These are phyloP conservation scores for Oryzias melastigma DNA, from an alignment of 2,113 vertebrate genomes.

Conservation along the genomic window DNA sequence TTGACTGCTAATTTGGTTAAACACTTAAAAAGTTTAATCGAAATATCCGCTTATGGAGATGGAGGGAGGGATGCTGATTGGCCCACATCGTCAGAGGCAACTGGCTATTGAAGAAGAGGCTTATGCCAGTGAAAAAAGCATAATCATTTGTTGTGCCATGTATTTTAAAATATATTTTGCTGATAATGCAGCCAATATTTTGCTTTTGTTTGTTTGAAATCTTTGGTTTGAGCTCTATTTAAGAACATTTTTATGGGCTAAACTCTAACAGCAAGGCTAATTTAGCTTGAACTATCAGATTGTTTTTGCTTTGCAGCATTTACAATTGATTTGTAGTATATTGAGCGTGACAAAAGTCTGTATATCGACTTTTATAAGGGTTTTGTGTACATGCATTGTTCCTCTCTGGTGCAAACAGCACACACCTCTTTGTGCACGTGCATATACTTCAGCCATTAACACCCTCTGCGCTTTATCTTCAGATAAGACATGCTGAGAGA, in stretches of 20 bases:
- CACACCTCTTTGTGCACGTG: constrained; percentile 41
- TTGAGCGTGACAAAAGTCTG: background rate
- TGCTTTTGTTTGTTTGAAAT: background rate
- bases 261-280: constrained; percentile 10
- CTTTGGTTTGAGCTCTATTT: background rate
- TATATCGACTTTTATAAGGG: constrained; percentile 26
- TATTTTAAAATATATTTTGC: background rate
- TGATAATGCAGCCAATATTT: background rate
- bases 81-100: constrained; percentile 26
- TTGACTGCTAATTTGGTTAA: constrained; percentile 93
- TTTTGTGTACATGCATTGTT: constrained; percentile 33
- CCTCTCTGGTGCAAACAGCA: constrained; percentile 14
- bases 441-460: constrained; percentile 48
- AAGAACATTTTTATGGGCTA: constrained; percentile 5
- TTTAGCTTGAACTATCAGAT: constrained; percentile 21
- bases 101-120: constrained; percentile 14
- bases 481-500: constrained; percentile 61
- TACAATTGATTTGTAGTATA: constrained; percentile 17
- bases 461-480: constrained; percentile 27
- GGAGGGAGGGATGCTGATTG: constrained; percentile 46
- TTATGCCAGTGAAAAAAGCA: too few relatives aligned
- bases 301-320: constrained; percentile 11
- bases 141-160: background rate
- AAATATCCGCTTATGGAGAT: constrained; percentile 71
- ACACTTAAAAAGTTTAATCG: constrained; percentile 58